phyloP scores from a whole-genome alignment of 2,888 invertebrate genomes.

The Zygogramma bicolorata region DNA sequence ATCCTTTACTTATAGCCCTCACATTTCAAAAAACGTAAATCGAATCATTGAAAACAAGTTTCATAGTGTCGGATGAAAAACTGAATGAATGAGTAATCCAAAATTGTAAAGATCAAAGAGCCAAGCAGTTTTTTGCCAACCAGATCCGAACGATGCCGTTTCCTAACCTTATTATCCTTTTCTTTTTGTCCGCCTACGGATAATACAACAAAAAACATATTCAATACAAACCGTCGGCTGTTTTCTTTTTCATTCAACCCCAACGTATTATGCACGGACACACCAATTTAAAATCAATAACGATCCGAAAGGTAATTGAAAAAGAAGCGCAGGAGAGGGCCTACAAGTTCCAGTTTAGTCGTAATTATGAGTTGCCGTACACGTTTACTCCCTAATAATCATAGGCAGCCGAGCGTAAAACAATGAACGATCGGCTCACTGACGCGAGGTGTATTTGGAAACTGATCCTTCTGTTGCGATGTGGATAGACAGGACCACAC shows the following conservation, averaged over 20 bases:
- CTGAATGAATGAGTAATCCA: not conserved
- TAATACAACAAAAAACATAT: slow-evolving; percentile 33
- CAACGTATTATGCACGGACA: slow-evolving; percentile 38
- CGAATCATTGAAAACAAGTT: not conserved
- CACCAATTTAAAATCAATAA: slow-evolving; percentile 51
- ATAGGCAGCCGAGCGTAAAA: slow-evolving; percentile 30
- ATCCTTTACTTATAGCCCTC: too few relatives aligned
- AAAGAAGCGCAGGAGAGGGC: slow-evolving; percentile 40
- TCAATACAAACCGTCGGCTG: slow-evolving; percentile 33
- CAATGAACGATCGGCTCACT: slow-evolving; percentile 58
- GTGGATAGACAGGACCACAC: slow-evolving; percentile 57
- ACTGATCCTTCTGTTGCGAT: slow-evolving; percentile 55
- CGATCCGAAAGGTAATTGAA: slow-evolving; percentile 52
- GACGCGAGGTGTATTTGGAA: slow-evolving; percentile 54
- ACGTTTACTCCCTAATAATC: slow-evolving; percentile 36
- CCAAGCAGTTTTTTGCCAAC: not conserved
- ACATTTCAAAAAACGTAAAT: too few relatives aligned
- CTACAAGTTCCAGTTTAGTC: slow-evolving; percentile 48
- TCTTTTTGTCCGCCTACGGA: slow-evolving; percentile 22
- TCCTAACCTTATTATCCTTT: slow-evolving; percentile 12
- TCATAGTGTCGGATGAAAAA: not conserved
- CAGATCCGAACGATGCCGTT: not conserved
- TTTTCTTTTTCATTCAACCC: slow-evolving; percentile 32
- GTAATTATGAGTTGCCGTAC: slow-evolving; percentile 33
- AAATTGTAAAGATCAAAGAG: not conserved